Base-by-base conservation (phyloP, 2,113 vertebrate genomes). In the Mixornis gularis region DNA sequence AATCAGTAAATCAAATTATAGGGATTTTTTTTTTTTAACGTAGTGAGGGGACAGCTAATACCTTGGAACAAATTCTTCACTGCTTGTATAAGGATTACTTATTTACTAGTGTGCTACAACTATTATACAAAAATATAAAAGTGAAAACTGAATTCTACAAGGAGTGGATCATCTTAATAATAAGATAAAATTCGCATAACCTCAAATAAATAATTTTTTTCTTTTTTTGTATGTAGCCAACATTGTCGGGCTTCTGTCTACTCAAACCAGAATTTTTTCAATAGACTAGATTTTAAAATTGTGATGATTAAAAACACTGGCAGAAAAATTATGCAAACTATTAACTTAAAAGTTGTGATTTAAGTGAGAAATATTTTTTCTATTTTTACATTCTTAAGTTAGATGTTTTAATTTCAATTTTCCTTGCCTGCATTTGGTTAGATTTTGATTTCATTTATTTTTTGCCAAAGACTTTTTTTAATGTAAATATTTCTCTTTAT, bases 401-500 rank as follows among this genome's bases (percentile, higher is more conserved):
- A 38, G 2, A 72, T 1, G 7, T 38, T 48, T 80, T 56, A 3
- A 27, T n/a, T 84, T 81, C 13, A 7, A 34, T 59, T 92, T 85
- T 6, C 4, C 32, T 79, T 79, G 8, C 2, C 34, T 79, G 32
- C 0, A 1, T 40, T 88, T 82, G 3, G 3, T 46, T 49, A 71
- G 12, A 13, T 64, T 80, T 80, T 53, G 0, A 4, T 32, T 68
- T 59, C 0, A 7, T 34, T 40, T 58, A 2, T 19, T 0, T 10
- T 84, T 85, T 77, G 7, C 14, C 49, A 24, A 43, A 81, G 17
- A 38, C 2, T 27, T 56, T n/a, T 80, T 70, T 16, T 10, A 2
- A 43, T 36, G 17, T 15, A 22, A 66, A 74, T 26, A 46, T 24
- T 34, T 40, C 3, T 58, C 4, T 53, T 59, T 34, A 71, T 22